Percentiles rank a stretch among this genome's conserved stretches.
phyloP scores from a whole-genome alignment of 1,140 invertebrate genomes.

The Stegodyphus mimosarum region DNA sequence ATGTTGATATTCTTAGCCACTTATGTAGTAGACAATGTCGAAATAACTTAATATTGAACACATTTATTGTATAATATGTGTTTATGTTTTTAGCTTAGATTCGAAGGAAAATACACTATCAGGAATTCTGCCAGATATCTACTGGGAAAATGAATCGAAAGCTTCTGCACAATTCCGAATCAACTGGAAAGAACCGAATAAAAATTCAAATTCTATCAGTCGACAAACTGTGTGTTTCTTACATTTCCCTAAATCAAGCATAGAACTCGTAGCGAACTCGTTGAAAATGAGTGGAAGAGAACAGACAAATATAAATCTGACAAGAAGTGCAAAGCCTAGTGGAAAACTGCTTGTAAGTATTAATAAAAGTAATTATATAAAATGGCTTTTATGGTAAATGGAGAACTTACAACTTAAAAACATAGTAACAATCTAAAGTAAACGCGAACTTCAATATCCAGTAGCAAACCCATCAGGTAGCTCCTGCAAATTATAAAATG shows the following conservation, averaged over 20 bases:
- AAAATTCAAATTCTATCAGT: background rate
- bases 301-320: slow-evolving; percentile 17
- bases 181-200: slow-evolving; percentile 5
- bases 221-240: slow-evolving; percentile 12
- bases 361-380: background rate
- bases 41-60: too few relatives aligned
- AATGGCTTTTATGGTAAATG: too few relatives aligned
- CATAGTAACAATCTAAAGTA: too few relatives aligned
- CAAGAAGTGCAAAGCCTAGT: slow-evolving; percentile 3
- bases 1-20: too few relatives aligned
- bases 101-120: slow-evolving; percentile 7
- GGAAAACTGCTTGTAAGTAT: slow-evolving; percentile 31
- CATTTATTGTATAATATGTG: too few relatives aligned
- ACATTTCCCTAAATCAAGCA: slow-evolving; percentile 6
- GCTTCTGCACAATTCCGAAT: slow-evolving; percentile 18
- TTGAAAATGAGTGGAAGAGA: background rate
- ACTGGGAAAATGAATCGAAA: slow-evolving; percentile 39
- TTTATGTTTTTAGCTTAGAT: slow-evolving; percentile 11
- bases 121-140: slow-evolving; percentile 2
- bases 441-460: too few relatives aligned
- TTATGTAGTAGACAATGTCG: too few relatives aligned
- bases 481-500: too few relatives aligned
- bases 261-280: slow-evolving; percentile 1
- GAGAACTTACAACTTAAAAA: too few relatives aligned
- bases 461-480: too few relatives aligned